Conservation (phyloP, 2,888 invertebrate genomes). For the Marasmarcha lunaedactyla region DNA sequence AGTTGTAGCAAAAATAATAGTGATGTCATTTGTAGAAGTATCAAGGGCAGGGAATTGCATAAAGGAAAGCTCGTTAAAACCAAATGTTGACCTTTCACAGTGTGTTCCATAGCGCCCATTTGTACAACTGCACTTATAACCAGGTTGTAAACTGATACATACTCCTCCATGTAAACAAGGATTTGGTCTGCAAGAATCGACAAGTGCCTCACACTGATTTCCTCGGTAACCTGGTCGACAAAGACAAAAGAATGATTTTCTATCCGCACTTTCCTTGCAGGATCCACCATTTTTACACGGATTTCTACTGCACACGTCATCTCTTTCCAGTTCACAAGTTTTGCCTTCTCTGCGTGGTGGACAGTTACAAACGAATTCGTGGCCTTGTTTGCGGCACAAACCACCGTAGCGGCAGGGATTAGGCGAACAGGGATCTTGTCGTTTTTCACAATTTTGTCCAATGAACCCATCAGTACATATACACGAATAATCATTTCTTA, state of each 20-base stretch:
- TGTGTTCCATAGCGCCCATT: conserved; percentile 91
- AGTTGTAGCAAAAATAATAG: conserved; percentile 90
- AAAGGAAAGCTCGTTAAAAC: conserved; percentile 90
- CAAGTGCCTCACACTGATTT: conserved; percentile 87
- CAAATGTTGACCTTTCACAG: conserved; percentile 91
- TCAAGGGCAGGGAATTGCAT: conserved; percentile 90
- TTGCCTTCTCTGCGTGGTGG: conserved; percentile 83
- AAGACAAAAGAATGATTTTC: conserved; percentile 90
- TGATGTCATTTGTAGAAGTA: conserved; percentile 90
- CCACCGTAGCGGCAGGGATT: conserved; percentile 90
- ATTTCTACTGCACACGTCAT: conserved; percentile 85
- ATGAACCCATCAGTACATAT: conserved; percentile 87
- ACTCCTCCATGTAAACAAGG: conserved; percentile 93
- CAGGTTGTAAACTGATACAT: conserved; percentile 89
- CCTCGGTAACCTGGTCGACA: conserved; percentile 94
- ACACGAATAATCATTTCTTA: conserved; percentile 83
- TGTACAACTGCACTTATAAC: conserved; percentile 87
- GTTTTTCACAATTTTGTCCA: conserved; percentile 83
- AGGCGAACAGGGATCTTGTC: conserved; percentile 91
- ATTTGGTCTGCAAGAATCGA: conserved; percentile 92
- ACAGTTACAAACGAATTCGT: conserved; percentile 87
- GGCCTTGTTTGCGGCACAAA: conserved; percentile 85
- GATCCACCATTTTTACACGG: conserved; percentile 94
- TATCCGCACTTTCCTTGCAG: conserved; percentile 88
- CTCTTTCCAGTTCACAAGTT: conserved; percentile 85